Conservation (phyloP, 2,888 invertebrate species). For the Pachymerium ferrugineum region DNA sequence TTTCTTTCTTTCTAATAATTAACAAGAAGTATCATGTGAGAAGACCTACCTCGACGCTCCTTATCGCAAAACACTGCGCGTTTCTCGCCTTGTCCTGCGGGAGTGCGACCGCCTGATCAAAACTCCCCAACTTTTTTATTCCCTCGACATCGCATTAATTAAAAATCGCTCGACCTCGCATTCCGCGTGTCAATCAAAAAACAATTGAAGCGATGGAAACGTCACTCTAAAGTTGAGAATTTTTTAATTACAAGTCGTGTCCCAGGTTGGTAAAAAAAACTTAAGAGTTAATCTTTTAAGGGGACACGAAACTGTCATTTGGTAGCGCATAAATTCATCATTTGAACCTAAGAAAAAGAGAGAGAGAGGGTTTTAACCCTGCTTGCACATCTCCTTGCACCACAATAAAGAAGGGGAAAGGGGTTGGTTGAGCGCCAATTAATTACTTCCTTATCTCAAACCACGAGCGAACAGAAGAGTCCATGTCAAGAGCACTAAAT, state of each 20-base stretch:
- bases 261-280: background rate
- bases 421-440: constrained; percentile 28
- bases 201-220: background rate
- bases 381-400: background rate
- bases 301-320: background rate
- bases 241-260: background rate
- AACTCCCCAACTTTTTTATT: background rate
- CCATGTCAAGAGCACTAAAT: constrained; percentile 29
- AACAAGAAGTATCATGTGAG: too few species aligned
- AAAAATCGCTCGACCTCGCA: constrained; percentile 3
- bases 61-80: background rate
- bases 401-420: constrained; percentile 9
- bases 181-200: background rate
- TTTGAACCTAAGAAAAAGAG: background rate
- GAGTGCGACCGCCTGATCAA: background rate
- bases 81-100: background rate
- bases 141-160: background rate
- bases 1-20: too few species aligned
- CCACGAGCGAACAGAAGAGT: constrained; percentile 24
- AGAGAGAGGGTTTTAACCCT: constrained; percentile 19
- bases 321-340: constrained; percentile 1
- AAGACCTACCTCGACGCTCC: background rate
- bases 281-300: background rate
- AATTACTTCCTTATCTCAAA: constrained; percentile 30
- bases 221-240: background rate